Conservation (phyloP, 1,140 invertebrate species). For the Drosophila miranda region DNA sequence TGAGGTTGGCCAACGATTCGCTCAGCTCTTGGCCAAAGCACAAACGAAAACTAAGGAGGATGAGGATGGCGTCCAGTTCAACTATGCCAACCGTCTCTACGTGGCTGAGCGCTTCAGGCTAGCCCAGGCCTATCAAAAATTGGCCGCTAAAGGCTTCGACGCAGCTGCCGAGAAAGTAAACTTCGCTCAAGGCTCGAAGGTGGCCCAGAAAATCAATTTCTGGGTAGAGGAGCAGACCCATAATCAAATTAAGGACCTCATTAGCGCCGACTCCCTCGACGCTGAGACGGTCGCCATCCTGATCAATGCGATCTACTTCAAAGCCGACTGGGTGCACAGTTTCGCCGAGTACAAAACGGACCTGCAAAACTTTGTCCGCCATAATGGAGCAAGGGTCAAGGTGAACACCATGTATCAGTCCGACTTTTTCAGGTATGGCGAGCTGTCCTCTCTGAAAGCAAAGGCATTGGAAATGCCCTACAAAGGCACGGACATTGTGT, state of each 20-base stretch:
- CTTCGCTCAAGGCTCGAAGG: constrained; percentile 73
- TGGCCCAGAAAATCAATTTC: constrained; percentile 83
- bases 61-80: constrained; percentile 29
- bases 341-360: constrained; percentile 47
- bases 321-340: constrained; percentile 54
- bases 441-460: constrained; percentile 49
- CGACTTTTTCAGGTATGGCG: constrained; percentile 55
- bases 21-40: constrained; percentile 26
- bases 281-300: constrained; percentile 83
- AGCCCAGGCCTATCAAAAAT: constrained; percentile 31
- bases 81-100: constrained; percentile 54
- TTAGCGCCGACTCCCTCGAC: constrained; percentile 73
- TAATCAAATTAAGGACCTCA: constrained; percentile 84
- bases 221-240: constrained; percentile 85
- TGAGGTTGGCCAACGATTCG: constrained; percentile 34
- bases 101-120: constrained; percentile 39
- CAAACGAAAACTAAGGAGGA: neutral
- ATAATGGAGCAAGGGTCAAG: constrained; percentile 47
- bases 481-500: constrained; percentile 83
- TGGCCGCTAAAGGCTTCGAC: constrained; percentile 37
- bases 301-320: constrained; percentile 87
- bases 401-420: constrained; percentile 83
- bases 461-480: constrained; percentile 59
- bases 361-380: constrained; percentile 37
- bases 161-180: constrained; percentile 80